Evolutionary conservation across 2,888 invertebrate genomes (phyloP).

Genomic region (Stenodera caucasica): DNA sequence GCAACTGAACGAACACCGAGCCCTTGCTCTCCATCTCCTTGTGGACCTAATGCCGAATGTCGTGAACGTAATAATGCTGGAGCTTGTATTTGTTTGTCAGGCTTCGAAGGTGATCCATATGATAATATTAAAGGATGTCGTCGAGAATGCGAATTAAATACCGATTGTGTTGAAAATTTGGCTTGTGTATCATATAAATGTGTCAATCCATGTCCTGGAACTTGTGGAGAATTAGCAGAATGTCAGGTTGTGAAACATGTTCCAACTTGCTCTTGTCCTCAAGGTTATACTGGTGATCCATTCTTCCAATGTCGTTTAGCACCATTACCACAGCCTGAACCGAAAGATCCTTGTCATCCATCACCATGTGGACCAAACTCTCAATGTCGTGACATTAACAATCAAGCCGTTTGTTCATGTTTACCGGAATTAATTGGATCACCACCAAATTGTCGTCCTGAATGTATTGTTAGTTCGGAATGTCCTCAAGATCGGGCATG

Average conservation of each 20-base stretch:
- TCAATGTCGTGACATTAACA: conserved; percentile 77
- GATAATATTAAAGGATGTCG: conserved; percentile 68
- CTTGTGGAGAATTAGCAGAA: conserved; percentile 78
- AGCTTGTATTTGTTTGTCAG: conserved; percentile 79
- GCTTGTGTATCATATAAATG: conserved; percentile 84
- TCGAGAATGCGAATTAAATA: conserved; percentile 77
- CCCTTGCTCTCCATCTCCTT: conserved; percentile 81
- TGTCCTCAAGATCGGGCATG: conserved; percentile 82
- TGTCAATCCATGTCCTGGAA: conserved; percentile 80
- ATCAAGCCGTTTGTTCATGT: conserved; percentile 84
- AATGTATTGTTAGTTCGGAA: conserved; percentile 85
- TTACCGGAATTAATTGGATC: conserved; percentile 75
- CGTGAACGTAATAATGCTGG: conserved; percentile 80
- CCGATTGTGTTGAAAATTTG: conserved; percentile 71
- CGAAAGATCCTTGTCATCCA: conserved; percentile 74
- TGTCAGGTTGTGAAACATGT: conserved; percentile 79
- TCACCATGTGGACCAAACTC: conserved; percentile 88
- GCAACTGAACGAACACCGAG: conserved; percentile 69
- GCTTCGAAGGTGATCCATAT: conserved; percentile 82
- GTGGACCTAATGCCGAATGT: conserved; percentile 83
- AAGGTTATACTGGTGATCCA: conserved; percentile 79
- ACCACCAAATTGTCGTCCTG: conserved; percentile 80
- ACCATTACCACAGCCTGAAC: conserved; percentile 52
- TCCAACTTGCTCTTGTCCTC: conserved; percentile 74
- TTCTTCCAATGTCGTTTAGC: conserved; percentile 74